Conservation (phyloP, 2,113 vertebrate genomes). For the Egretta garzetta region DNA sequence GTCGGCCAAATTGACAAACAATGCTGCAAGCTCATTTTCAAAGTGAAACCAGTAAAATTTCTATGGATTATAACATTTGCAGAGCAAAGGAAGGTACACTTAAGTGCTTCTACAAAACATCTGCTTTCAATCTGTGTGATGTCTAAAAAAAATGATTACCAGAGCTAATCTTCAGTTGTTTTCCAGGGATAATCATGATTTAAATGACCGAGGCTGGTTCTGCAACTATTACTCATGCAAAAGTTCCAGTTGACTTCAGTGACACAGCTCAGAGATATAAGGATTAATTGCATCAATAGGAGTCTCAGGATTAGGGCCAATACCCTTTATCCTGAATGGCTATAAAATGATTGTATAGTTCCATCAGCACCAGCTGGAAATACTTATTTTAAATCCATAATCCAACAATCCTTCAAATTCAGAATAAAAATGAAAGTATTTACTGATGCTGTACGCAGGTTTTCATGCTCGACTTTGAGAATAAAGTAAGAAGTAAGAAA, state of each 20-base stretch:
- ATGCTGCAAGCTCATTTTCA: background rate
- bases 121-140: constrained; percentile 3
- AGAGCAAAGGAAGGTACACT: background rate
- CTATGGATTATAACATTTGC: background rate
- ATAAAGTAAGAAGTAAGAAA: background rate
- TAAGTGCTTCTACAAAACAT: constrained; percentile 11
- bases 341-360: background rate
- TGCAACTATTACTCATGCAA: background rate
- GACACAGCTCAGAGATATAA: background rate
- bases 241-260: background rate
- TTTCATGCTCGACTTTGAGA: background rate
- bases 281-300: constrained; percentile 10
- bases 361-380: background rate
- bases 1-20: background rate
- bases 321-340: background rate
- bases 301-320: background rate
- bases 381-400: constrained; percentile 5
- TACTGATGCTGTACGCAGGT: background rate
- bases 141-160: constrained; percentile 11
- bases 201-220: background rate
- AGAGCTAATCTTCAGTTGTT: constrained; percentile 16
- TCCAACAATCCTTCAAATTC: background rate
- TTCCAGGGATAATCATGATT: background rate
- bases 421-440: background rate
- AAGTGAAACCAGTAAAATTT: background rate